Conservation (phyloP, 2,888 invertebrate genomes). For the Sycophila texana region DNA sequence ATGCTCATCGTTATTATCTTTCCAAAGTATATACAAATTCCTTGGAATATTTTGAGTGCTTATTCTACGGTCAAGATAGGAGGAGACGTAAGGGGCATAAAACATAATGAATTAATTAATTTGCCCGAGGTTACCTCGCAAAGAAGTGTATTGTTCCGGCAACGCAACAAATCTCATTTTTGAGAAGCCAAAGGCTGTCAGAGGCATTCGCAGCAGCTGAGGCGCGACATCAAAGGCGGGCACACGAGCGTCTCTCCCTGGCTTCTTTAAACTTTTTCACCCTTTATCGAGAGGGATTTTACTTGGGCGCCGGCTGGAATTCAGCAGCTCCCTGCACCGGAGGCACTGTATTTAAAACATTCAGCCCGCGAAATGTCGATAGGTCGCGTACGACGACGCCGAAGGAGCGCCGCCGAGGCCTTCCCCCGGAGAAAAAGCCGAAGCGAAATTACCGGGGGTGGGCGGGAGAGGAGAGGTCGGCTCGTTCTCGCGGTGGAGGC, state of each 20-base stretch:
- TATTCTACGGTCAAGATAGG: no score
- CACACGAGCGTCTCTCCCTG: slow-evolving; percentile 49
- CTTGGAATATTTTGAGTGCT: no score
- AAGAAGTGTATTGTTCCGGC: slow-evolving; percentile 41
- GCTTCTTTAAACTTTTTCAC: slow-evolving; percentile 71
- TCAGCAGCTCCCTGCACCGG: slow-evolving; percentile 47
- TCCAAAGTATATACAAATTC: no score
- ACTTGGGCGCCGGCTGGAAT: slow-evolving; percentile 47
- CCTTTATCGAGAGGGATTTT: slow-evolving; percentile 67
- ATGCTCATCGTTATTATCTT: no score
- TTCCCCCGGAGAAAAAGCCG: background rate
- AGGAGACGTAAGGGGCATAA: background rate
- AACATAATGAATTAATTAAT: slow-evolving; percentile 51
- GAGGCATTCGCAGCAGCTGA: slow-evolving; percentile 58
- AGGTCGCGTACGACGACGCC: slow-evolving; percentile 56
- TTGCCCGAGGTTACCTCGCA: slow-evolving; percentile 21
- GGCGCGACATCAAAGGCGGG: slow-evolving; percentile 71
- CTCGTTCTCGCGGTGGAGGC: slow-evolving; percentile 24
- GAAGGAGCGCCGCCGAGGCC: slow-evolving; percentile 15
- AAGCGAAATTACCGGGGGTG: background rate
- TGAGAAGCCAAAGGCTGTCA: slow-evolving; percentile 63
- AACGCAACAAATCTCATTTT: slow-evolving; percentile 60
- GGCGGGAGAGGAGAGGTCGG: background rate
- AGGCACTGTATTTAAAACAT: slow-evolving; percentile 73
- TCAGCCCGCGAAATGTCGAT: slow-evolving; percentile 73